Evolutionary conservation across 2,113 vertebrate species (phyloP), one percentile per base, ranked within the genome.

Genomic region (Sciurus niger): DNA sequence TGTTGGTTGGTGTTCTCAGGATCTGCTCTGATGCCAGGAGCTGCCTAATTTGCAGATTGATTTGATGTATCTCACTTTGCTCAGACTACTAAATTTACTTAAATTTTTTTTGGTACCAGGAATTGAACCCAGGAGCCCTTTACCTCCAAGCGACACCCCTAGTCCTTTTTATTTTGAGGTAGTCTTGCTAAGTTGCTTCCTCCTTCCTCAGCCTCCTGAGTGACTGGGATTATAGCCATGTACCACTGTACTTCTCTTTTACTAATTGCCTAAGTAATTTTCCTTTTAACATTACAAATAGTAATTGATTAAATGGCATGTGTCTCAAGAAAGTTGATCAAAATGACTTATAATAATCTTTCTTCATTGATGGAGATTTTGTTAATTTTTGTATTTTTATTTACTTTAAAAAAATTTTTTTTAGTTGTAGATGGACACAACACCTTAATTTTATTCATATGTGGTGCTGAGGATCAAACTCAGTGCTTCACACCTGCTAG

Each of bases 371-470:
- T 86, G 51, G 55, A 70, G 89, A 46, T 76, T 48, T 73, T 17
- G 80, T 28, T 93, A 79, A 79, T 79, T 92, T 77, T 85, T 6
- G 40, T 91, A 28, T 83, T 80, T 86, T 94, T 92, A 70, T 48
- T 48, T 48, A 6, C 6, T 6, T 48, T 8, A 6, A 8, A 48
- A 48, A 48, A 48, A 48, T 6, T 48, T 8, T 48, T 48, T 48
- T 48, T 48, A 48, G 46, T 48, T 48, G 46, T 48, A 48, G 46
- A 48, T 48, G 46, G 46, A 48, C 46, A 48, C 46, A 6, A 48
- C 46, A 48, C 46, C 46, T 48, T 48, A 6, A 48, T 48, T 48
- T 40, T 48, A 48, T 48, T 48, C 9, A 48, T 48, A 48, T 48
- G 46, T 48, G 46, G 9, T 48, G 46, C 46, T 48, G 46, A 48